Conservation (phyloP, 2,888 invertebrate species). For the Phymatocera aterrima region DNA sequence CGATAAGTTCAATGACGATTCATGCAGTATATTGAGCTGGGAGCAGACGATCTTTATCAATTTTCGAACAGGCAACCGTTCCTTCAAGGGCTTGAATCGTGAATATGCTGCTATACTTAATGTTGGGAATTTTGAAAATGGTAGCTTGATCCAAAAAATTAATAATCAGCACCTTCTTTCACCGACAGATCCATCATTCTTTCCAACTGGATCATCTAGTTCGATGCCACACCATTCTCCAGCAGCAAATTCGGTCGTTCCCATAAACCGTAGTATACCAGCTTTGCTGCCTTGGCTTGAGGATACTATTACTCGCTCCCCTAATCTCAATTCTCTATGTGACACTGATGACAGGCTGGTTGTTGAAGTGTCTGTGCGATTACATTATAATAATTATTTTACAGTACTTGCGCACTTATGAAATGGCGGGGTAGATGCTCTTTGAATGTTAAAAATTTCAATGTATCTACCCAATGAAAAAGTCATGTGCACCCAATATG, state of each 20-base stretch:
- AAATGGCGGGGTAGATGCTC: background rate
- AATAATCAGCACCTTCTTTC: constrained; percentile 85
- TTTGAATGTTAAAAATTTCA: background rate
- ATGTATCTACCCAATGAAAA: background rate
- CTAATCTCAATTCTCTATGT: constrained; percentile 84
- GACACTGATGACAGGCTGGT: constrained; percentile 75
- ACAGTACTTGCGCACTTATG: background rate
- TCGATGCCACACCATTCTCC: constrained; percentile 98
- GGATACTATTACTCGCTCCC: constrained; percentile 94
- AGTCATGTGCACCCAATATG: background rate
- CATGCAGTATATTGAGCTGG: background rate
- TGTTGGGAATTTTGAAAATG: background rate
- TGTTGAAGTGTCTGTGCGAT: constrained; percentile 75
- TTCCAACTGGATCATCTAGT: constrained; percentile 94
- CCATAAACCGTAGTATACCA: constrained; percentile 90
- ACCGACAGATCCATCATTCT: constrained; percentile 96
- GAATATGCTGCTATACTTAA: background rate
- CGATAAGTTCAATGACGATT: background rate
- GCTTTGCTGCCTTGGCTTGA: constrained; percentile 92
- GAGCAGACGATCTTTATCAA: background rate
- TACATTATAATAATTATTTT: constrained; percentile 35
- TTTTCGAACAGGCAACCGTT: background rate
- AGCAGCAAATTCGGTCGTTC: constrained; percentile 91
- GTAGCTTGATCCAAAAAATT: background rate
- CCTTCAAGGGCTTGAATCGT: background rate